Percentiles rank a stretch among this genome's conserved stretches.
These are phyloP conservation scores for Tachysurus fulvidraco DNA, from an alignment of 2,113 vertebrate species.

Conservation along the genomic window DNA sequence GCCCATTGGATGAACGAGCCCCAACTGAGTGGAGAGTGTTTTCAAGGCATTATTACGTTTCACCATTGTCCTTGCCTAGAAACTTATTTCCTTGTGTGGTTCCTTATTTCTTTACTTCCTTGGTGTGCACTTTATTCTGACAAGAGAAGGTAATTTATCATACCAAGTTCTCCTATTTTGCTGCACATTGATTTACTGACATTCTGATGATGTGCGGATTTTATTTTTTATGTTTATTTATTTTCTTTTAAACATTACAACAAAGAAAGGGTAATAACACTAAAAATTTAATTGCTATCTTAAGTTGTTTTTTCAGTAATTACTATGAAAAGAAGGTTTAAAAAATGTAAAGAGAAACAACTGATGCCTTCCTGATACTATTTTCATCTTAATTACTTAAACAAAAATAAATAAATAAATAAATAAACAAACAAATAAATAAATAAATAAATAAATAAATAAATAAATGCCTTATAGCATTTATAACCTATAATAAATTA, in stretches of 20 bases:
- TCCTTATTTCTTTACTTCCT: background rate
- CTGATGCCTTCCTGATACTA: background rate
- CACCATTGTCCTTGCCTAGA: background rate
- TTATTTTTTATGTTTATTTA: background rate
- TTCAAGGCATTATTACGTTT: constrained; percentile 14
- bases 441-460: too few relatives aligned
- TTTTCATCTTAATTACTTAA: background rate
- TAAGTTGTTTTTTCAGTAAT: background rate
- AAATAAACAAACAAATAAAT: too few relatives aligned
- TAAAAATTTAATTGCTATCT: background rate
- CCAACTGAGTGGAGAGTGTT: background rate
- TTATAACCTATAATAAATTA: constrained; percentile 28
- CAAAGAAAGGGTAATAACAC: background rate
- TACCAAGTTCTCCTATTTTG: constrained; percentile 37
- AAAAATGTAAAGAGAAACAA: too few relatives aligned
- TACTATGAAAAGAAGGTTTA: background rate
- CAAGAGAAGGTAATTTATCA: background rate
- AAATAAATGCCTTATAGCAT: background rate
- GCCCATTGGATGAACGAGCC: background rate
- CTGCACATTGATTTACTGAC: background rate
- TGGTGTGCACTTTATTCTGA: constrained; percentile 42
- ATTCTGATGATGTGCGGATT: background rate
- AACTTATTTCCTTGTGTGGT: background rate
- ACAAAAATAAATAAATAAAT: too few relatives aligned
- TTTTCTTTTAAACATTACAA: background rate